These are phyloP conservation scores for Sarotherodon lohbergeri DNA, from an alignment of 2,113 vertebrate species.

Conservation along the genomic window DNA sequence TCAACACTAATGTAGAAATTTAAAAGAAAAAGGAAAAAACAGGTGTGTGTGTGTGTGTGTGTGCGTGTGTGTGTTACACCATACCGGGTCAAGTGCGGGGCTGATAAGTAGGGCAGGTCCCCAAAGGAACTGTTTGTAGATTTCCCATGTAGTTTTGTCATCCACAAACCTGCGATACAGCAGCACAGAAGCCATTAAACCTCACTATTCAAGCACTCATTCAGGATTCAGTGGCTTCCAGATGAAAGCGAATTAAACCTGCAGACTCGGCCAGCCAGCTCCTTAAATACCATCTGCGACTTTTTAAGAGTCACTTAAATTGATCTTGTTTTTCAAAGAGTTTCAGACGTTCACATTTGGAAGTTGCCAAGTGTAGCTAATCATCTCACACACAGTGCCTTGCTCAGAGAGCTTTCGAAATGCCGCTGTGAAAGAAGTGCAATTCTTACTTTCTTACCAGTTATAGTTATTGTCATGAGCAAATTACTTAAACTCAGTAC, in stretches of 20 bases:
- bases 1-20: background rate
- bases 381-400: background rate
- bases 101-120: slow-evolving; percentile 88
- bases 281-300: slow-evolving; percentile 48
- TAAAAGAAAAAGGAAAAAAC: rapidly evolving
- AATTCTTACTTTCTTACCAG: background rate
- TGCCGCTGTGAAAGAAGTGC: background rate
- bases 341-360: background rate
- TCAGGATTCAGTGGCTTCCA: slow-evolving; percentile 31
- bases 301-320: slow-evolving; percentile 34
- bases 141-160: slow-evolving; percentile 79
- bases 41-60: background rate
- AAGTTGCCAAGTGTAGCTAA: background rate
- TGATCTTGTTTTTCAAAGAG: slow-evolving; percentile 6
- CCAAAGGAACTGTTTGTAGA: slow-evolving; percentile 86
- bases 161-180: slow-evolving; percentile 77
- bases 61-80: background rate
- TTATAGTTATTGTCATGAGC: background rate
- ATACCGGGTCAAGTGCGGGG: slow-evolving; percentile 75
- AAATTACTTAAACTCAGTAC: background rate
- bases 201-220: slow-evolving; percentile 12
- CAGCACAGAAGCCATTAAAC: background rate
- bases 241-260: slow-evolving; percentile 35
- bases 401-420: background rate
- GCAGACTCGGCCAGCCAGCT: background rate